Base-by-base conservation (phyloP, 2,888 invertebrate genomes). In the Philaethria dido region DNA sequence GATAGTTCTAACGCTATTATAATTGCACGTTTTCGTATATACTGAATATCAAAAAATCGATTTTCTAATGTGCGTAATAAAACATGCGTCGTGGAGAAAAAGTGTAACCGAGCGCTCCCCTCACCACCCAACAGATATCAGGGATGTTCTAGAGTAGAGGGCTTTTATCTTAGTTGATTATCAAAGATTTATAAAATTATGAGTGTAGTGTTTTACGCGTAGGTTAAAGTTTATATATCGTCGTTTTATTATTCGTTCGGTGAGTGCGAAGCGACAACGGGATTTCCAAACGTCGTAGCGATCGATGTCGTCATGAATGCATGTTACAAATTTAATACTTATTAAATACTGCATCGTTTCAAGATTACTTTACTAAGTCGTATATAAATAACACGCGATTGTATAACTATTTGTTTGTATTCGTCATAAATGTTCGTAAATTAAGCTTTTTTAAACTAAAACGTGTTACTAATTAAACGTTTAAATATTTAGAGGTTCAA, bases 171-270 rank as follows among this genome's bases (percentile, higher is more conserved):
- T 83, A 82, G 79, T 78, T 74, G 79, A 82, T 83, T 87, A 86
- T 88, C 83, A 87, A 84, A 85, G 81, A 81, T 86, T 88, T 86
- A 84, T 87, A 88, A 82, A 83, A 85, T 86, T 87, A 81, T 86
- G 79, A 82, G 75, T 84, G 84, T 89, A 86, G 84, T 81, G 72
- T 81, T 64, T 60, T 61, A 57, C 78, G 83, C 80, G 78, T 89
- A 86, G 82, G 66, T 67, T 77, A 81, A 81, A 77, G 74, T 77
- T 42, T 57, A 76, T 76, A 69, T 78, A 74, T 75, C 70, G 74
- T 64, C 52, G 68, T 71, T 70, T 70, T 66, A 66, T 64, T 67
- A 62, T 54, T 20, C 47, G 52, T 67, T 68, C 42, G 25, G 42
- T 44, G 55, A 59, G 54, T 68, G 67, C 47, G 44, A 60, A 64